Evolutionary conservation across 2,888 invertebrate genomes (phyloP).

Genomic region (Leistus spinibarbis): DNA sequence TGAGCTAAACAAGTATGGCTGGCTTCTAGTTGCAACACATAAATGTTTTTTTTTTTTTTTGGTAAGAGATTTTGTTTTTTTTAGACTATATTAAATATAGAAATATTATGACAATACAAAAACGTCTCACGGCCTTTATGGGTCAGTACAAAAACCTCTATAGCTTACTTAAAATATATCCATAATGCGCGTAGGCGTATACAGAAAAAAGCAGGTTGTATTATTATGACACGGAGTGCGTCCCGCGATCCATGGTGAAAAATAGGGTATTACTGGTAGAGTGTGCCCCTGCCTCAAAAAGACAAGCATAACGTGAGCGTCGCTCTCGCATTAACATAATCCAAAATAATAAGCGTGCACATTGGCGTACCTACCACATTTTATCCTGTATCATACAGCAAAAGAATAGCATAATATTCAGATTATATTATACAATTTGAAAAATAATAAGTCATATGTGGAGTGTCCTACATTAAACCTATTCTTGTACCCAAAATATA

Average conservation of each 20-base stretch:
- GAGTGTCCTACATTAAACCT: too few relatives aligned
- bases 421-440: background rate
- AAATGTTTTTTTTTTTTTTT: too few relatives aligned
- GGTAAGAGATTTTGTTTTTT: background rate
- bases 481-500: too few relatives aligned
- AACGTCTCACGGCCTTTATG: background rate
- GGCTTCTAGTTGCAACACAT: too few relatives aligned
- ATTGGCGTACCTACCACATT: background rate
- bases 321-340: constrained; percentile 31
- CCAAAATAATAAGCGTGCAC: constrained; percentile 31
- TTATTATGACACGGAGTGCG: background rate
- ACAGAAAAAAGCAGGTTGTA: background rate
- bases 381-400: background rate
- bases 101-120: constrained; percentile 10
- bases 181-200: background rate
- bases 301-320: constrained; percentile 13
- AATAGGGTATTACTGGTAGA: constrained; percentile 29
- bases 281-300: constrained; percentile 9
- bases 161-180: background rate
- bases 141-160: background rate
- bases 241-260: constrained; percentile 23
- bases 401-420: background rate
- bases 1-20: too few relatives aligned
- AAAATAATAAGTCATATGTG: too few relatives aligned
- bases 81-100: background rate